Evolutionary conservation across 2,797 vertebrate species (phyloP).

Genomic region (Monodelphis domestica): DNA sequence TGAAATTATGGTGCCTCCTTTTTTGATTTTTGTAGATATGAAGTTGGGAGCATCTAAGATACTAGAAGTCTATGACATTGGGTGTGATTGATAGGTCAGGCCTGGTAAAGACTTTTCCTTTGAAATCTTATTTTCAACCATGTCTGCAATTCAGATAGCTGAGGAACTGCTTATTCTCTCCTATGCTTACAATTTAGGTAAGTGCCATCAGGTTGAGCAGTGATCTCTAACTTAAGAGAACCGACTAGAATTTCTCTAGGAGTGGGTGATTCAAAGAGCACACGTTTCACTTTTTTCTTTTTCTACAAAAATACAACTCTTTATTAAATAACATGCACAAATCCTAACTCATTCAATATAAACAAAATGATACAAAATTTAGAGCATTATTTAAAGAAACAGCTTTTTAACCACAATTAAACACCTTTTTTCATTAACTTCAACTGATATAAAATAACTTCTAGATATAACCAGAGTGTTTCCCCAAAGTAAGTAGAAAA

Average conservation of each 20-base stretch:
- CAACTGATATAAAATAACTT: slow-evolving; percentile 71
- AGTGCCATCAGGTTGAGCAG: slow-evolving; percentile 29
- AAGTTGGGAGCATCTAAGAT: slow-evolving; percentile 34
- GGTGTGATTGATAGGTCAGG: slow-evolving; percentile 26
- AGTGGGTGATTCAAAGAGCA: slow-evolving; percentile 58
- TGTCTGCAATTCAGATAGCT: slow-evolving; percentile 49
- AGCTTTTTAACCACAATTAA: slow-evolving; percentile 78
- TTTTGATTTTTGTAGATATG: slow-evolving; percentile 2
- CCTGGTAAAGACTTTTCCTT: slow-evolving; percentile 25
- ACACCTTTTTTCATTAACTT: slow-evolving; percentile 77
- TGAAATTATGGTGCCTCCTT: slow-evolving; percentile 27
- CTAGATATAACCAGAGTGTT: slow-evolving; percentile 58
- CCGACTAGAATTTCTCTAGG: background rate
- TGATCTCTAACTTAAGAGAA: slow-evolving; percentile 21
- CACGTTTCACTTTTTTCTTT: slow-evolving; percentile 75
- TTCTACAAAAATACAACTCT: slow-evolving; percentile 83
- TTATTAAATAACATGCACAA: slow-evolving; percentile 83
- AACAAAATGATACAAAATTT: slow-evolving; percentile 76
- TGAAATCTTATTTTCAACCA: slow-evolving; percentile 32
- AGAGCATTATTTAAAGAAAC: slow-evolving; percentile 80
- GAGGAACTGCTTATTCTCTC: slow-evolving; percentile 28
- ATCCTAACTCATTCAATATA: slow-evolving; percentile 80
- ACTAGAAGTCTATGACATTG: slow-evolving; percentile 8
- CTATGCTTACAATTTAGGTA: slow-evolving; percentile 48
- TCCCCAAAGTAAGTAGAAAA: slow-evolving; percentile 3